phyloP scores from a whole-genome alignment of 2,888 invertebrate genomes.

The Rapana venosa region DNA sequence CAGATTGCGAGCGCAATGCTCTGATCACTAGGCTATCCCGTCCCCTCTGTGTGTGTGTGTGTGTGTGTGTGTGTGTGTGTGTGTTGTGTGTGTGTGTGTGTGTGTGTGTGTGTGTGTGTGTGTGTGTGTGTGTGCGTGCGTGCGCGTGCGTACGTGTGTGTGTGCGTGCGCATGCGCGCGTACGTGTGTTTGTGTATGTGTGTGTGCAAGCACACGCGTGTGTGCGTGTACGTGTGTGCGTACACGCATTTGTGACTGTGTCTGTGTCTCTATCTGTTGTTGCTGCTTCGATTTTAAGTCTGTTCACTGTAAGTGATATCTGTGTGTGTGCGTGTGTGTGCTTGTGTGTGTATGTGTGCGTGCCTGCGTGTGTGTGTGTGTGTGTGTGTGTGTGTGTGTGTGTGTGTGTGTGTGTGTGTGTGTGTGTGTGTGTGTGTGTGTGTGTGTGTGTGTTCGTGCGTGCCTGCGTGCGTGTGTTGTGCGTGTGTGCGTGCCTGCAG shows the following conservation, averaged over 20 bases:
- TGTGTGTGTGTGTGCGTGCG: not conserved
- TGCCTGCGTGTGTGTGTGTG: not conserved
- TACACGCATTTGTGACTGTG: not conserved
- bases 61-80: not conserved
- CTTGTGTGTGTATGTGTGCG: not conserved
- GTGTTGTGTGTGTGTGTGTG: not conserved
- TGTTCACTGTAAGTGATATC: too few relatives aligned
- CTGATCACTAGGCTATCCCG: too few relatives aligned
- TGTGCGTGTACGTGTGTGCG: not conserved
- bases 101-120: not conserved
- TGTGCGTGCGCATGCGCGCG: not conserved
- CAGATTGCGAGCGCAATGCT: too few relatives aligned
- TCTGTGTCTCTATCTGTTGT: too few relatives aligned
- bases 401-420: not conserved
- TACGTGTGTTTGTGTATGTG: not conserved
- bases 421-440: not conserved
- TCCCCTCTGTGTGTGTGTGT: too few relatives aligned
- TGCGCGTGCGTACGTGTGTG: not conserved
- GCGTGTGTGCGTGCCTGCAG: not conserved
- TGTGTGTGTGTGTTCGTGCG: not conserved
- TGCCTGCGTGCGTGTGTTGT: too few relatives aligned
- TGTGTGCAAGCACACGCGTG: not conserved
- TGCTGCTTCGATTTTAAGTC: too few relatives aligned
- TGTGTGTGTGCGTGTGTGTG: too few relatives aligned
- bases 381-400: not conserved